Base-by-base conservation (phyloP, 2,797 vertebrate genomes). In the Saxicola maurus region DNA sequence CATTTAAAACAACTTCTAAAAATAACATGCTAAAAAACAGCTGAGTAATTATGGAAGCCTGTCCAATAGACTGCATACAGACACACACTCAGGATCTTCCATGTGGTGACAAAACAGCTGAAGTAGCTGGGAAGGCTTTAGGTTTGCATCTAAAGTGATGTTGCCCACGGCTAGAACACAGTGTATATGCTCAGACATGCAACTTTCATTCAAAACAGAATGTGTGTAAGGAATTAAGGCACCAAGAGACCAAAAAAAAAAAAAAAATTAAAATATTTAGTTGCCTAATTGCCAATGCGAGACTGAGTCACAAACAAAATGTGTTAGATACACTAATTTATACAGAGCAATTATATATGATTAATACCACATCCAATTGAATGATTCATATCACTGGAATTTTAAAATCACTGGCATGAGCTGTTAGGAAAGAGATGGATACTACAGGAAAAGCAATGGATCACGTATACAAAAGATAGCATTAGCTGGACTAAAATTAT, bases 241-340 rank as follows among this genome's bases (percentile, higher is more conserved):
- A 88, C 62, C 55, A 75, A 80, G 68, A 87, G 56, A 73, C 35
- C 13, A 40, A 40, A 40, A 40, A 55, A 66, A 2, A 68, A 82
- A 87, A 87, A 62, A 55, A 31, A 38, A 10, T 40, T 28, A 30
- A 84, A 65, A 79, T 13, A 68, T 42, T 69, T 82, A 68, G 52
- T 90, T 93, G 57, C 61, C 75, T 71, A 77, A 87, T 91, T 64
- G 46, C 61, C 65, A 87, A 14, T 87, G 37, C 12, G 42, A 83
- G 55, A 74, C 55, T 72, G 30, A 92, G 59, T 91, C 80, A 91
- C 68, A 90, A 93, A 91, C 87, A 94, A 90, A 90, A 84, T 61
- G 55, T 80, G 52, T 89, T 85, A 87, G 61, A 72, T 82, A 65
- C 60, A 88, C 27, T 85, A 61, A 88, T 82, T 88, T 88, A 91